phyloP scores from a whole-genome alignment of 1,140 invertebrate genomes.

The Macrostomum lignano region DNA sequence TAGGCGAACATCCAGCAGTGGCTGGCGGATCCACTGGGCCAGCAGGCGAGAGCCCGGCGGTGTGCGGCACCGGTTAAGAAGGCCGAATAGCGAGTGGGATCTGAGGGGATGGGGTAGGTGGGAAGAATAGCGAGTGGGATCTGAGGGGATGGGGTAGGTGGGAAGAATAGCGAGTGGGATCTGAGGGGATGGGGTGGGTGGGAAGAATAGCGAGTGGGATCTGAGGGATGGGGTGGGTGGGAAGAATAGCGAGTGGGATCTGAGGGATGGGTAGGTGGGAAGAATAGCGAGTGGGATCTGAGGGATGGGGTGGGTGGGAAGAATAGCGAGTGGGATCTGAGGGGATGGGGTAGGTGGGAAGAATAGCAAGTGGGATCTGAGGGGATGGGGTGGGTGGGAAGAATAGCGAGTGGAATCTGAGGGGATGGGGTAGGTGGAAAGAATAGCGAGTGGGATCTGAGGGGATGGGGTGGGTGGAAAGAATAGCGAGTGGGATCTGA shows the following conservation, averaged over 20 bases:
- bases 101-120: neutral
- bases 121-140: neutral
- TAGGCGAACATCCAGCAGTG: conserved; percentile 38
- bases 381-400: conserved; percentile 54
- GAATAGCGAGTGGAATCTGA: conserved; percentile 32
- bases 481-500: neutral
- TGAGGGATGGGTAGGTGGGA: no score
- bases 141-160: neutral
- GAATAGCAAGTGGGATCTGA: no score
- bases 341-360: no score
- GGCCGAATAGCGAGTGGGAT: conserved; percentile 32
- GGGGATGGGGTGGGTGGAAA: neutral
- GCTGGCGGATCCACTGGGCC: conserved; percentile 65
- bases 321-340: no score
- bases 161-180: neutral
- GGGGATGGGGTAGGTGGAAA: no score
- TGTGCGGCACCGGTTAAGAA: conserved; percentile 59
- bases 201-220: no score
- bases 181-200: no score
- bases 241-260: no score
- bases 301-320: no score
- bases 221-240: no score
- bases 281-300: no score
- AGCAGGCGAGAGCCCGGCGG: conserved; percentile 47
- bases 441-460: neutral